A percentile compares a stretch with the other conserved stretches of the same genome.
Conservation (phyloP, 2,113 vertebrate species). For the Marmota flaviventris region DNA sequence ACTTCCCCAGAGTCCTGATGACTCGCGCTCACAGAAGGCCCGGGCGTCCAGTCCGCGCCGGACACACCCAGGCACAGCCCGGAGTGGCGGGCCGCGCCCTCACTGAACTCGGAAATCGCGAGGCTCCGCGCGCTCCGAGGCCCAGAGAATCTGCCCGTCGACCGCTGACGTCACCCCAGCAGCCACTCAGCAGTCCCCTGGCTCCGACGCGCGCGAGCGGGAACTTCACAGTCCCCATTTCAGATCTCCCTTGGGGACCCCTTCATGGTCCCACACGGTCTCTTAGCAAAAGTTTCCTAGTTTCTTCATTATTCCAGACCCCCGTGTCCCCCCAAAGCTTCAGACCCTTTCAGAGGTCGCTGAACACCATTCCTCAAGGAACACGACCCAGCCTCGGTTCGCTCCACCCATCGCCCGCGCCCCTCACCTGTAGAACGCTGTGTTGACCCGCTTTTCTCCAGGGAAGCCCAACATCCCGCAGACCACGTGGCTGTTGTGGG, state of each 20-base stretch:
- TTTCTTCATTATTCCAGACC: not conserved
- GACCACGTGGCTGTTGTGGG: slow-evolving; percentile 93
- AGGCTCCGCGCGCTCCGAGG: accelerated
- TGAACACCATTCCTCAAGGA: not conserved
- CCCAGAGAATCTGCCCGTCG: not conserved
- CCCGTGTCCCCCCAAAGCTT: too few relatives aligned
- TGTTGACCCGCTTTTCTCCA: slow-evolving; percentile 94
- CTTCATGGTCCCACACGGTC: not conserved
- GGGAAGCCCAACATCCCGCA: slow-evolving; percentile 99
- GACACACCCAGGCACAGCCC: not conserved
- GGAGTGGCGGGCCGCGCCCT: not conserved
- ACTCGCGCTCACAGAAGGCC: not conserved
- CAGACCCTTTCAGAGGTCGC: not conserved
- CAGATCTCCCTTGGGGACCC: not conserved
- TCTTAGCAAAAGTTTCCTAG: not conserved
- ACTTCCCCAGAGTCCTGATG: accelerated
- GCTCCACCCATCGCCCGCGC: not conserved
- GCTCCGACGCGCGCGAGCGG: accelerated
- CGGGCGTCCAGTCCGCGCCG: not conserved
- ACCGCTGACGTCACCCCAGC: not conserved
- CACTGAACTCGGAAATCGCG: not conserved
- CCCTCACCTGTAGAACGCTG: slow-evolving; percentile 97
- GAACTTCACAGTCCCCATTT: not conserved
- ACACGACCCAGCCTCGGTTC: too few relatives aligned
- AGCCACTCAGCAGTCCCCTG: accelerated